Base-by-base conservation (phyloP, 30 jellyfish, hydroid and myxozoan species). In the Rhopilema esculentum region DNA sequence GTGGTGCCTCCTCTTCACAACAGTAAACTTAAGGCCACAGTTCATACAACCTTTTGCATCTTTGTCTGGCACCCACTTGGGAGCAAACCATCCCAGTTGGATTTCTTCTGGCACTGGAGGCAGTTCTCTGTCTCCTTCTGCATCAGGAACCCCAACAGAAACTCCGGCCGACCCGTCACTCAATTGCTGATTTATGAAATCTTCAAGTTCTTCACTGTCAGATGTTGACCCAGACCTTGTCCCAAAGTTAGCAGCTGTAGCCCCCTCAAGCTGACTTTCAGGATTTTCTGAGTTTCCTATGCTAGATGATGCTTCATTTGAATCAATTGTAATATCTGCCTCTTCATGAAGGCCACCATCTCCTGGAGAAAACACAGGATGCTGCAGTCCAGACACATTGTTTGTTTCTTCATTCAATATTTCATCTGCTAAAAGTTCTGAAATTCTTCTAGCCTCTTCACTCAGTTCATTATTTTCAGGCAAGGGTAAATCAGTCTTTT, bases 61-160 rank as follows among this genome's bases (percentile, higher is more conserved):
- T 75, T 79, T 81, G 63, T 95, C 99, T 32, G 99, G 99, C 27
- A 95, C 85, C 99, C 99, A 95, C 51, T 72, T 69, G n/a, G 99
- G 99, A 15, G 99, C 97, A 90, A 52, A 76, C 96, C 90, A 85
- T 0, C 99, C 99, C 49, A 95, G 85, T 77, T 64, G 91, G 8
- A 71, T 72, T 20, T 69, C 88, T 16, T 79, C 91, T 28, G 66
- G 25, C 40, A 63, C 48, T 16, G 85, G 88, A n/a, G 82, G 82
- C 65, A 80, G 63, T 8, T 7, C 68, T 17, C 75, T 81, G 31
- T 57, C 70, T 0, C 89, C 84, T 52, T 49, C 64, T 20, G 88
- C 66, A 50, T 25, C 77, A 17, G 88, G 32, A 4, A 81, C 21
- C 2, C 53, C 32, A 29, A 88, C 82, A n/a, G 75, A 28, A 25